These are phyloP conservation scores for Mormyrus lacerda DNA, from an alignment of 2,113 vertebrate species.

Conservation along the genomic window DNA sequence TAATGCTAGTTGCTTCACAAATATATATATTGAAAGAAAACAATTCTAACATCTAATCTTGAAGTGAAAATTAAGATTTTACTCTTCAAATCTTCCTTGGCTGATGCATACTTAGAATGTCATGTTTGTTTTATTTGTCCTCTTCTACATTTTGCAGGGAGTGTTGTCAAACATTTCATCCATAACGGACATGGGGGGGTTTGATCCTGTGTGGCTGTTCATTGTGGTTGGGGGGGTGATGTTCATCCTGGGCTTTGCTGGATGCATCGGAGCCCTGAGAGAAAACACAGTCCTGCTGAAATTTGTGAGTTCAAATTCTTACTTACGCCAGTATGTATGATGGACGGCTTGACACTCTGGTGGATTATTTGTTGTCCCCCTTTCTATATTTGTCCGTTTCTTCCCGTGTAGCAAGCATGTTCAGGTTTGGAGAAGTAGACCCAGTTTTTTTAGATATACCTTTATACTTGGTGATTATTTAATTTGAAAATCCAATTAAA, in stretches of 20 bases:
- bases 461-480: background rate
- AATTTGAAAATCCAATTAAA: background rate
- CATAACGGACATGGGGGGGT: conserved; percentile 83
- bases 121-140: background rate
- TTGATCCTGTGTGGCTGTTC: conserved; percentile 89
- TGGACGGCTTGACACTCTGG: background rate
- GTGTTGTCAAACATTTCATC: conserved; percentile 83
- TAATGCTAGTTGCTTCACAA: background rate
- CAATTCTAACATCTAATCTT: background rate
- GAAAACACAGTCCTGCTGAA: conserved; percentile 87
- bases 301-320: conserved; percentile 67
- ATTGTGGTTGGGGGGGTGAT: conserved; percentile 82
- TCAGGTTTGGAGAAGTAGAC: background rate
- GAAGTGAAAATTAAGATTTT: background rate
- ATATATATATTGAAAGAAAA: background rate
- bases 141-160: conserved; percentile 53
- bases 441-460: background rate
- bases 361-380: background rate
- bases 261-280: conserved; percentile 82
- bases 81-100: background rate
- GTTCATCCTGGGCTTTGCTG: conserved; percentile 84
- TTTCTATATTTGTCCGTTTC: background rate
- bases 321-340: background rate
- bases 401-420: background rate
- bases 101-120: background rate